Conservation (phyloP, 2,888 invertebrate species). For the Caenorhabditis drosophilae region DNA sequence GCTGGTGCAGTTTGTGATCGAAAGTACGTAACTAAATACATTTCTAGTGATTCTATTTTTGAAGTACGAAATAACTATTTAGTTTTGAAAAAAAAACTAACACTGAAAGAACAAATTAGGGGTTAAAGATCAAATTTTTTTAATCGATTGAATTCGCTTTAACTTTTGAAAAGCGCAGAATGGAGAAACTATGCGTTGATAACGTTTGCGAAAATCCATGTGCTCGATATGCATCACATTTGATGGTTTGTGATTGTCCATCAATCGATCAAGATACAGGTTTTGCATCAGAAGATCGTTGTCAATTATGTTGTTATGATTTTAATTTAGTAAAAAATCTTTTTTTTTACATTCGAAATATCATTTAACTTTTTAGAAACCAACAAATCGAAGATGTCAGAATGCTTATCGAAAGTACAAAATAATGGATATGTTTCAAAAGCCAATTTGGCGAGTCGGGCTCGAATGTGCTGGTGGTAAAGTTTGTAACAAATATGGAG, state of each 20-base stretch:
- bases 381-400: constrained; percentile 64
- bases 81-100: not conserved
- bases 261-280: constrained; percentile 68
- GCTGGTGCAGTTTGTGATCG: constrained; percentile 67
- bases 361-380: constrained; percentile 56
- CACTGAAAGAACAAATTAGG: not conserved
- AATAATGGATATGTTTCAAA: constrained; percentile 54
- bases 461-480: constrained; percentile 67
- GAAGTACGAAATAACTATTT: too few relatives aligned
- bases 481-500: constrained; percentile 67
- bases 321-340: constrained; percentile 41
- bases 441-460: constrained; percentile 65
- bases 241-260: constrained; percentile 69
- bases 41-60: too few relatives aligned
- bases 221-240: constrained; percentile 62
- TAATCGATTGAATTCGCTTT: too few relatives aligned
- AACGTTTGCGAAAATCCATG: constrained; percentile 69
- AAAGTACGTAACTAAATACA: constrained; percentile 54
- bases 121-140: too few relatives aligned
- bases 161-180: too few relatives aligned
- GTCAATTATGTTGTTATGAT: constrained; percentile 69
- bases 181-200: constrained; percentile 68
- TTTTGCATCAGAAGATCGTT: constrained; percentile 68
- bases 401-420: constrained; percentile 66
- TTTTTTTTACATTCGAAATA: not conserved